phyloP scores from a whole-genome alignment of 2,113 vertebrate genomes.

The Phrynosoma blainvillii region DNA sequence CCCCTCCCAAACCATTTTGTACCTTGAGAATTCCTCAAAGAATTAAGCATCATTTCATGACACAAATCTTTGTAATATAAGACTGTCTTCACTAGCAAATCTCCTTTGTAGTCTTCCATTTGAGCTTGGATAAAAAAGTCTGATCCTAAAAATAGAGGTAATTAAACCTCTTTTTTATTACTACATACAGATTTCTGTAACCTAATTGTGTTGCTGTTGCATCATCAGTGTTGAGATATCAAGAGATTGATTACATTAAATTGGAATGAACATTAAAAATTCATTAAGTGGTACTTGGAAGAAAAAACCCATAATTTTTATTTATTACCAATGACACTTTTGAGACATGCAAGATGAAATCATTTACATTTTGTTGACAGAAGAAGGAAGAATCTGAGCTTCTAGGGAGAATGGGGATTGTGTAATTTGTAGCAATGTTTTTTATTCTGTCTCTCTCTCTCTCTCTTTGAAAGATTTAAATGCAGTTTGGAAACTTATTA shows the following conservation, averaged over 20 bases:
- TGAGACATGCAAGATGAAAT: slow-evolving; percentile 32
- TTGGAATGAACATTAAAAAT: slow-evolving; percentile 73
- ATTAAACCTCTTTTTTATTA: slow-evolving; percentile 15
- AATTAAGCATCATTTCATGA: neutral
- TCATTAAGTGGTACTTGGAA: slow-evolving; percentile 56
- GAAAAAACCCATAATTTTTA: slow-evolving; percentile 51
- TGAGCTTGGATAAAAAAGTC: neutral
- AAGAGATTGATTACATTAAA: slow-evolving; percentile 60
- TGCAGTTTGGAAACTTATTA: neutral
- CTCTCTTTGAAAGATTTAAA: neutral
- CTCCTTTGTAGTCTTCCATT: slow-evolving; percentile 6
- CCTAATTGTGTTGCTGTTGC: slow-evolving; percentile 20
- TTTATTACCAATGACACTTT: slow-evolving; percentile 61
- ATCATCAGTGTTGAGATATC: slow-evolving; percentile 43
- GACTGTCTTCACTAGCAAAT: neutral
- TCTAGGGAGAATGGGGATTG: neutral
- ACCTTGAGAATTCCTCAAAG: neutral
- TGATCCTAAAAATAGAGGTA: slow-evolving; percentile 17
- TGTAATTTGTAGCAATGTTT: neutral
- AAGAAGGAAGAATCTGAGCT: slow-evolving; percentile 29
- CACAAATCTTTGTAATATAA: neutral
- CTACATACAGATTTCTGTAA: neutral
- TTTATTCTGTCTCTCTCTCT: neutral
- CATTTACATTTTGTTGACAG: slow-evolving; percentile 6
- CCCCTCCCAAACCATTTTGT: too few relatives aligned